phyloP scores from a whole-genome alignment of 2,797 vertebrate genomes.

The Zenarchopterus dispar region DNA sequence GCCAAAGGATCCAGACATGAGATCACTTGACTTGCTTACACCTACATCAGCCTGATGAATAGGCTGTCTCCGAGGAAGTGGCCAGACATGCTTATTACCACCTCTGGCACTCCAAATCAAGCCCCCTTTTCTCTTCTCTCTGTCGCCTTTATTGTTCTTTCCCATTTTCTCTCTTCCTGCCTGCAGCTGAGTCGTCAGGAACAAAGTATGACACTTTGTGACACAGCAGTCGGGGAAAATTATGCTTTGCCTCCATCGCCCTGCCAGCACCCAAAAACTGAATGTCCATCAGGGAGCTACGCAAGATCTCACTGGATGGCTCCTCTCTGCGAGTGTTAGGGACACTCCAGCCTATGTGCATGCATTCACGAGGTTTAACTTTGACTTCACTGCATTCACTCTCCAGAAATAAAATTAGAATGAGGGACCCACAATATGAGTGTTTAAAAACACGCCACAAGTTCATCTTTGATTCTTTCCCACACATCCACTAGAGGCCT shows the following conservation, averaged over 20 bases:
- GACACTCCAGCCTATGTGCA: constrained; percentile 43
- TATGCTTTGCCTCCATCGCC: constrained; percentile 88
- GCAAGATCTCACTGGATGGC: constrained; percentile 67
- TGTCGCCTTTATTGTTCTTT: constrained; percentile 53
- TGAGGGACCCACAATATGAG: constrained; percentile 32
- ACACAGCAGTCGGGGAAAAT: constrained; percentile 92
- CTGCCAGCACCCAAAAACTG: constrained; percentile 86
- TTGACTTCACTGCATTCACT: constrained; percentile 36
- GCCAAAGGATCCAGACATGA: constrained; percentile 36
- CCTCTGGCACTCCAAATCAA: constrained; percentile 67
- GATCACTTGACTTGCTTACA: constrained; percentile 50
- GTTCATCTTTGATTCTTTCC: constrained; percentile 51
- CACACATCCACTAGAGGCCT: constrained; percentile 28
- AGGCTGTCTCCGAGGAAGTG: constrained; percentile 57
- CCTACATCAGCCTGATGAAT: constrained; percentile 66
- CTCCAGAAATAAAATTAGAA: constrained; percentile 55
- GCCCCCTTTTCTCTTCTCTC: constrained; percentile 39
- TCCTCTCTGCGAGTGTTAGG: constrained; percentile 54
- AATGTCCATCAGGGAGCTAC: constrained; percentile 83
- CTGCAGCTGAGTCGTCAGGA: constrained; percentile 84
- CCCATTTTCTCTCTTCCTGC: constrained; percentile 48
- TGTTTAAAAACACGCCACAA: constrained; percentile 35
- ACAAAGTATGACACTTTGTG: constrained; percentile 94
- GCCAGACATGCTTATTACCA: constrained; percentile 65
- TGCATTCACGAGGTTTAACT: constrained; percentile 57